Evolutionary conservation across 1,140 invertebrate species (phyloP).

Genomic region (Drosophila nigrodunni): DNA sequence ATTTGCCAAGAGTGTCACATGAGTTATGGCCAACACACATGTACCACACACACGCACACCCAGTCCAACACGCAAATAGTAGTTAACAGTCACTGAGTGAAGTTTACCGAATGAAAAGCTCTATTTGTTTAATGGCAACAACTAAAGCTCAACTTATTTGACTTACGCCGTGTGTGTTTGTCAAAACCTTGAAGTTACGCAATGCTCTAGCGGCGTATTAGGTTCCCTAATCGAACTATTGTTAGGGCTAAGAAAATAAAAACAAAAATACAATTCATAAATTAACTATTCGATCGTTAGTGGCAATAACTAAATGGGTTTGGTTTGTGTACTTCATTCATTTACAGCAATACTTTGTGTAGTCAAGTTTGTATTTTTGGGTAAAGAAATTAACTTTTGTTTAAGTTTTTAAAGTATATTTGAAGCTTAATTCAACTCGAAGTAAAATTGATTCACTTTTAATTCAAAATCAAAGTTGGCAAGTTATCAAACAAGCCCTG

Average conservation of each 20-base stretch:
- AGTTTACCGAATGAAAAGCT: constrained; percentile 6
- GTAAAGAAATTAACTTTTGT: too few relatives aligned
- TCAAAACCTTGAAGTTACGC: neutral
- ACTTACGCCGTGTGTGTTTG: constrained; percentile 1
- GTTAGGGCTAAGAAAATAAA: neutral
- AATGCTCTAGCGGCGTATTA: neutral
- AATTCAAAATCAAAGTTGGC: constrained; percentile 19
- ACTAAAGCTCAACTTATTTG: constrained; percentile 36
- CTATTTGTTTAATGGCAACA: constrained; percentile 28
- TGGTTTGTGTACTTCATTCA: neutral
- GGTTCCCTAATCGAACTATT: too few relatives aligned
- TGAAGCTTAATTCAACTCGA: neutral
- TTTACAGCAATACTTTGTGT: neutral
- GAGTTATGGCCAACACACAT: constrained; percentile 12
- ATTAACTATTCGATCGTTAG: neutral
- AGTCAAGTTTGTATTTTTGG: neutral
- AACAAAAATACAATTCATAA: neutral
- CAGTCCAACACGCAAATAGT: neutral
- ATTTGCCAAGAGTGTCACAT: constrained; percentile 35
- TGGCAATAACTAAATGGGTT: neutral
- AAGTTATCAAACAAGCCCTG: constrained; percentile 8
- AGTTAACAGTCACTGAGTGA: constrained; percentile 19
- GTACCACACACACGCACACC: neutral
- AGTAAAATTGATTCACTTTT: constrained; percentile 7
- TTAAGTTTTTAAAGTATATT: neutral